Percentiles rank a stretch among this genome's conserved stretches.
phyloP scores from a whole-genome alignment of 2,888 invertebrate genomes.

The Julus scandinavius region DNA sequence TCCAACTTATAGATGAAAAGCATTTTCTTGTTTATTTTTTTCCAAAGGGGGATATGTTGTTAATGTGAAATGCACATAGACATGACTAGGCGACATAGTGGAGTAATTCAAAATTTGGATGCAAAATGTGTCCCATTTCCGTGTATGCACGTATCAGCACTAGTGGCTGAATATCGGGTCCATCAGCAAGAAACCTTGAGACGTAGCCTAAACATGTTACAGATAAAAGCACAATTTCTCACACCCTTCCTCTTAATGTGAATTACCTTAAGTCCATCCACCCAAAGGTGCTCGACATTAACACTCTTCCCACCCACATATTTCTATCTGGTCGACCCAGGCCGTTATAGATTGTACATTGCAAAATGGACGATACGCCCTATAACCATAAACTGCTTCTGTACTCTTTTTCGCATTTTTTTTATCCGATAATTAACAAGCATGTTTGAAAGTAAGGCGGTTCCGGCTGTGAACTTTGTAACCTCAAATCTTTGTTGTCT shows the following conservation, averaged over 20 bases:
- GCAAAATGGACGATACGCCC: conserved; percentile 43
- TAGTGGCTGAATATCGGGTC: conserved; percentile 6
- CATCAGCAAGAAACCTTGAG: conserved; percentile 28
- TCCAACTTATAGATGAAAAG: neutral
- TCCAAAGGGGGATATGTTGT: neutral
- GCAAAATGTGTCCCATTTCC: conserved; percentile 46
- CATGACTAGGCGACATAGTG: neutral
- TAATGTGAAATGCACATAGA: neutral
- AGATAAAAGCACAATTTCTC: conserved; percentile 43
- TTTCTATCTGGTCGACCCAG: conserved; percentile 31
- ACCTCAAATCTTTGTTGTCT: conserved; percentile 31
- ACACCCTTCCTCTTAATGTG: conserved; percentile 45
- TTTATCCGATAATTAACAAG: conserved; percentile 49
- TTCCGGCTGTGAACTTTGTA: conserved; percentile 40
- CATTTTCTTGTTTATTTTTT: neutral
- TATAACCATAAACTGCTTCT: conserved; percentile 47
- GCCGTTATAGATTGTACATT: neutral
- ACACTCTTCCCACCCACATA: conserved; percentile 46
- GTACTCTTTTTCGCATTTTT: conserved; percentile 44
- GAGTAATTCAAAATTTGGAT: conserved; percentile 30
- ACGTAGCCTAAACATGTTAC: conserved; percentile 10
- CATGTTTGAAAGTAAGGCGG: conserved; percentile 49
- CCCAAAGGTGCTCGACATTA: conserved; percentile 44
- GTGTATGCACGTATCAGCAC: neutral
- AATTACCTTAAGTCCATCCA: conserved; percentile 44